Evolutionary conservation across 2,797 vertebrate genomes (phyloP), one percentile per base, ranked within the genome.

Genomic region (Aeoliscus strigatus): DNA sequence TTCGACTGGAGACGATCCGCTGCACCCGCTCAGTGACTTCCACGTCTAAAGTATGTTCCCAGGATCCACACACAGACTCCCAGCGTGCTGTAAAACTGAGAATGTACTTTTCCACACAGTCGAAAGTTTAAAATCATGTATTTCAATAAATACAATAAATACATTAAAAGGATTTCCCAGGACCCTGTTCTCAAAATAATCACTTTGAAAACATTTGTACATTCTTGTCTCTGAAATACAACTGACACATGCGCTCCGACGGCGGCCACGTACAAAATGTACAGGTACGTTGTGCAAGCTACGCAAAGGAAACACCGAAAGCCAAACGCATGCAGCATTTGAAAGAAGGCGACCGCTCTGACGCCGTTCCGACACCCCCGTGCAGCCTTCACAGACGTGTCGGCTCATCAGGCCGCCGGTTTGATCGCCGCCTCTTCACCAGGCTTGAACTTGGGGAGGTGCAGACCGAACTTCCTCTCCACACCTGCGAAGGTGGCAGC

Each of bases 261-360:
- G 86, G 80, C 88, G 90, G 91, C n/a, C n/a, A n/a, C 93, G 91
- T 94, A 93, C 92, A 92, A 86, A 90, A 92, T 93, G 92, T 93
- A 93, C 91, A 89, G 81, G 89, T 84, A 87, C 85, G 80, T 38
- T 90, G 83, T 75, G 85, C 86, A 87, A 90, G 89, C 87, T 81
- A 84, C 81, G 87, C 82, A 75, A 89, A 87, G 68, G 84, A 68
- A 81, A 81, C 50, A 43, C 78, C 71, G 82, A 63, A 81, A 87
- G 82, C 86, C 77, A 81, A 75, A 75, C 62, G 84, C 91, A 90
- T 91, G 88, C 91, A 89, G 80, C 57, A 72, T 75, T 88, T 70
- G 70, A 58, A 78, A 71, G 55, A 59, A 60, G 69, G 73, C 60
- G 37, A 42, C 29, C 52, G 51, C 77, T 84, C 59, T n/a, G n/a